phyloP scores from a whole-genome alignment of 2,113 vertebrate species.

The Serilophus lunatus region DNA sequence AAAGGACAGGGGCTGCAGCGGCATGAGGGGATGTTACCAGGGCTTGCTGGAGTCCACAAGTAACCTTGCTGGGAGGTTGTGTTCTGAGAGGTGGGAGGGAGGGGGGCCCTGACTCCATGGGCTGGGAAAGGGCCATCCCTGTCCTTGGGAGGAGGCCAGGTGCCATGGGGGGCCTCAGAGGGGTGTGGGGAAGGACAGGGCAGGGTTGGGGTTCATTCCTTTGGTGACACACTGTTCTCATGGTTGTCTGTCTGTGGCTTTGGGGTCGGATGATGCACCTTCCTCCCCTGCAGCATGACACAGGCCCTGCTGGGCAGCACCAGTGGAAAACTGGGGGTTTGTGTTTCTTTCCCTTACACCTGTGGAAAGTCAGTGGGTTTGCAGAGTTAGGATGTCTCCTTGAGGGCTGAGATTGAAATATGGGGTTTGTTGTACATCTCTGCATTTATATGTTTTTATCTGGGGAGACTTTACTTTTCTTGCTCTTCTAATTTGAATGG shows the following conservation, averaged over 20 bases:
- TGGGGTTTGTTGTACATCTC: not conserved
- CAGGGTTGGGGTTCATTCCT: rapidly evolving
- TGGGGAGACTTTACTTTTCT: not conserved
- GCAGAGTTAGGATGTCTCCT: not conserved
- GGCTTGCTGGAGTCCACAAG: not conserved
- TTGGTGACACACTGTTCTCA: not conserved
- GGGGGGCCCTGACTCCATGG: too few species aligned
- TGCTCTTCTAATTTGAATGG: not conserved
- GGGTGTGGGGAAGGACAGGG: not conserved
- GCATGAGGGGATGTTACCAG: not conserved
- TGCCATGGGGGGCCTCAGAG: not conserved
- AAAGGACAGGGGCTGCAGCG: not conserved
- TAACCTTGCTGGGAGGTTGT: not conserved
- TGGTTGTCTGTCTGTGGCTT: not conserved
- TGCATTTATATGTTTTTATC: not conserved
- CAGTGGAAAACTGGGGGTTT: not conserved
- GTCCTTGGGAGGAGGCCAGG: not conserved
- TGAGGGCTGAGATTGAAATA: not conserved
- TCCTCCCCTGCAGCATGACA: not conserved
- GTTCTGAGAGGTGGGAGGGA: too few species aligned
- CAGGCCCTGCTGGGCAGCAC: not conserved
- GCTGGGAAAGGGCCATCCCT: rapidly evolving
- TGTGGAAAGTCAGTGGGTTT: not conserved
- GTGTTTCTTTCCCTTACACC: not conserved
- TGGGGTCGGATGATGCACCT: not conserved